Percentiles rank a stretch among this genome's conserved stretches.
These are phyloP conservation scores for Mythimna vitellina DNA, from an alignment of 2,888 invertebrate genomes.

Conservation along the genomic window DNA sequence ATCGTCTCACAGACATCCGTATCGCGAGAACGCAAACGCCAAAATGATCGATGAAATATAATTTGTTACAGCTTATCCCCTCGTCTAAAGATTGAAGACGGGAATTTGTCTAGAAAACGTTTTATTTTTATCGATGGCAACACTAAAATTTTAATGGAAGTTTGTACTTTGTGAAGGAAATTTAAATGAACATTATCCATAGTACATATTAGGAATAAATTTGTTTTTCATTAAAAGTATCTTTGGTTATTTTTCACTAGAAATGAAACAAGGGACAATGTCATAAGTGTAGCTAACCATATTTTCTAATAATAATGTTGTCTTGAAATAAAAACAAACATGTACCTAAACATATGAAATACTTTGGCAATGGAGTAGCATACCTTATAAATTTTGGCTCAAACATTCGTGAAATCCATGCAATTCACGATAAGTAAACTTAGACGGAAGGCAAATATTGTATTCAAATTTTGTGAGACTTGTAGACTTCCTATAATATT, in stretches of 20 bases:
- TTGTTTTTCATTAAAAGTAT: too few species aligned
- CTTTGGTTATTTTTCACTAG: neutral
- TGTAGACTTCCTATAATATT: neutral
- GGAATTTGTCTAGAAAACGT: conserved; percentile 46
- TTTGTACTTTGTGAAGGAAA: neutral
- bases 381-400: conserved; percentile 41
- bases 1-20: conserved; percentile 17
- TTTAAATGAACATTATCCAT: neutral
- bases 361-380: conserved; percentile 52
- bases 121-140: conserved; percentile 55
- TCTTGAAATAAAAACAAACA: conserved; percentile 29
- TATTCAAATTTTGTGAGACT: conserved; percentile 32
- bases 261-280: neutral
- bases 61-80: conserved; percentile 66
- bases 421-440: conserved; percentile 47
- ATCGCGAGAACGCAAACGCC: conserved; percentile 36
- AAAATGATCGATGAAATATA: conserved; percentile 66
- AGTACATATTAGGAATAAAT: too few species aligned
- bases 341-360: conserved; percentile 36
- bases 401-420: conserved; percentile 46
- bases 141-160: conserved; percentile 13
- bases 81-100: conserved; percentile 48
- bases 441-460: conserved; percentile 36
- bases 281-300: neutral
- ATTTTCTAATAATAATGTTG: conserved; percentile 2